Base-by-base conservation (phyloP, 2,888 invertebrate species). In the Idaea biselata region DNA sequence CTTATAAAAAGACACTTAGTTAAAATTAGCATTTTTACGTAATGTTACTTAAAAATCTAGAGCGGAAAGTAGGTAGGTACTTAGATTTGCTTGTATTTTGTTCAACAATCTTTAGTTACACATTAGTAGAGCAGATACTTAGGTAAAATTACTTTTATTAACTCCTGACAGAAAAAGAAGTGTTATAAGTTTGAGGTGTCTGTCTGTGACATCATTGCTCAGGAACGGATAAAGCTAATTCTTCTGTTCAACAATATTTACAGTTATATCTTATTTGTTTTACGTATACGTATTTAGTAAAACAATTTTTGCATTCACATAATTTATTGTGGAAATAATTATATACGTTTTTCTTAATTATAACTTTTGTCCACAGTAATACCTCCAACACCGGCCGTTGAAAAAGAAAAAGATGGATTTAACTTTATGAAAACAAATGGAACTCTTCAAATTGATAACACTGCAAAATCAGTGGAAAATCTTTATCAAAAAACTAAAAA, bases 381-480 rank as follows among this genome's bases (percentile, higher is more conserved):
- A 64, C 91, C 92, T 58, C 91, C 92, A 4, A 92, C 92, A 25
- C 92, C 92, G 58, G 88, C 86, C 11, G 79, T 82, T 5, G 87
- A 84, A n/a, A 78, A 81, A 17, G 81, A 75, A 11, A 81, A 79
- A 62, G 78, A 81, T 14, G 79, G 82, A 74, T 91, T 92, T 69
- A 80, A 84, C 73, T 91, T 88, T 67, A 60, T 68, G 6, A 86
- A 82, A 68, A 69, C 74, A 44, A 76, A 77, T 44, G 75, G 68
- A 53, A 62, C 72, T 55, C 74, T 71, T 33, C 73, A 77, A 59
- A 64, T 72, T 60, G 79, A 74, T n/a, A 73, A 79, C 60, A 77
- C 77, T 60, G 73, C 89, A 11, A 87, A 75, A 80, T 92, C 92
- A 25, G 89, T 80, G 2, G 90, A 91, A 73, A 88, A 91, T 75